Evolutionary conservation across 1,140 invertebrate genomes (phyloP), one percentile per base, ranked within the genome.

Genomic region (Acromyrmex echinatior): DNA sequence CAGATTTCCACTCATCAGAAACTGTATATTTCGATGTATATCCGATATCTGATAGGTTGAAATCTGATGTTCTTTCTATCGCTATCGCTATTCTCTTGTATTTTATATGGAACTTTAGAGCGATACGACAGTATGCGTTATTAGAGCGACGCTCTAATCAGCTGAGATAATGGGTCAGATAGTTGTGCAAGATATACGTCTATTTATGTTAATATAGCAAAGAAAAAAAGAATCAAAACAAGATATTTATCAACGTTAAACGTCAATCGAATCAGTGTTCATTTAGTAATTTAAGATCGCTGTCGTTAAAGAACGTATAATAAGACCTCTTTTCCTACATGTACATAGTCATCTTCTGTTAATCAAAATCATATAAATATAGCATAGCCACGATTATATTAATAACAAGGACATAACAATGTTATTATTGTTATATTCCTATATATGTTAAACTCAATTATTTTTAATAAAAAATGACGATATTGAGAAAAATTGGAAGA

Each of bases 391-490:
- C 35, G 49, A 45, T 60, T 45, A 7, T 49, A 80, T 78, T 21
- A 53, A 60, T 21, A 49, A 66, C 39, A 31, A 7, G 6, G 7
- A 77, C 6, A 35, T 35, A 68, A 66, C 2, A 12, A 51, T 56
- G 74, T 62, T 28, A 66, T 87, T 81, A 89, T 76, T 73, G 51
- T 86, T 86, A 66, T 76, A 74, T 49, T 62, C 39, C n/a, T 88
- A 51, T 9, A 18, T 45, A 87, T 66, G 45, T 87, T 76, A 91
- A 71, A 49, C 60, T 28, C 14, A 77, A 89, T 86, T 85, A 89
- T 89, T 87, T 88, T 87, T 87, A 89, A 81, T 81, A 91, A 89
- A 86, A 91, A 85, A 86, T 86, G 85, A 89, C 56, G 2, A 18
- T 56, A 6, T 70, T 87, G 25, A 21, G 49, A 90, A 49, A 90